Evolutionary conservation across 2,113 vertebrate genomes (phyloP).

Genomic region (Ranitomeya variabilis): DNA sequence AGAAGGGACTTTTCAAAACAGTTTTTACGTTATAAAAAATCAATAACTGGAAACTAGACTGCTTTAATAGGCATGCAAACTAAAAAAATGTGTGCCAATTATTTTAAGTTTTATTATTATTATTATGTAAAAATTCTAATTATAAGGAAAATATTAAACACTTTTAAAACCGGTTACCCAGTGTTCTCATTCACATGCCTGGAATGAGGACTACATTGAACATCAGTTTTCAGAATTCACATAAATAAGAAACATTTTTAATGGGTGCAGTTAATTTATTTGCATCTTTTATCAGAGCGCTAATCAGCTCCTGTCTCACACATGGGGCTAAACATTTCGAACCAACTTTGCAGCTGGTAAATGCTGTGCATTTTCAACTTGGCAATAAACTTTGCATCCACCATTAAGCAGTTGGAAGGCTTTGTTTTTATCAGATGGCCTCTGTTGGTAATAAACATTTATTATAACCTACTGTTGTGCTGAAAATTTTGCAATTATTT

Average conservation of each 20-base stretch:
- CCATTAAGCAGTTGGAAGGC: conserved; percentile 54
- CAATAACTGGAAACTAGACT: no score
- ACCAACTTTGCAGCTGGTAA: conserved; percentile 52
- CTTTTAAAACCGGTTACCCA: background rate
- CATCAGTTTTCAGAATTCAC: background rate
- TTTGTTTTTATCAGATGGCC: conserved; percentile 56
- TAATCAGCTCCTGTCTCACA: conserved; percentile 54
- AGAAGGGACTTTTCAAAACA: background rate
- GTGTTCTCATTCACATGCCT: background rate
- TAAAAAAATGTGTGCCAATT: background rate
- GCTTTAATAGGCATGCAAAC: background rate
- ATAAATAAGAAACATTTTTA: conserved; percentile 36
- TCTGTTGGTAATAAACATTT: conserved; percentile 55
- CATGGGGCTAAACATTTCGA: conserved; percentile 42
- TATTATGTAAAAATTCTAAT: background rate
- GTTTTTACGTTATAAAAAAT: no score
- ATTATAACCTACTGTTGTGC: conserved; percentile 48
- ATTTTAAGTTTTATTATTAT: background rate
- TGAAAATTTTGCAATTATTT: conserved; percentile 51
- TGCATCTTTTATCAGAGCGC: conserved; percentile 50
- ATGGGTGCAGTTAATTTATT: conserved; percentile 51
- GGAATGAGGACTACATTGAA: background rate
- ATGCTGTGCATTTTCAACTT: conserved; percentile 48
- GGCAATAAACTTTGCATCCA: conserved; percentile 53
- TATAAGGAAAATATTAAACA: background rate